Percentiles rank a stretch among this genome's conserved stretches.
These are phyloP conservation scores for Esox niger DNA, from an alignment of 2,113 vertebrate species.

Conservation along the genomic window DNA sequence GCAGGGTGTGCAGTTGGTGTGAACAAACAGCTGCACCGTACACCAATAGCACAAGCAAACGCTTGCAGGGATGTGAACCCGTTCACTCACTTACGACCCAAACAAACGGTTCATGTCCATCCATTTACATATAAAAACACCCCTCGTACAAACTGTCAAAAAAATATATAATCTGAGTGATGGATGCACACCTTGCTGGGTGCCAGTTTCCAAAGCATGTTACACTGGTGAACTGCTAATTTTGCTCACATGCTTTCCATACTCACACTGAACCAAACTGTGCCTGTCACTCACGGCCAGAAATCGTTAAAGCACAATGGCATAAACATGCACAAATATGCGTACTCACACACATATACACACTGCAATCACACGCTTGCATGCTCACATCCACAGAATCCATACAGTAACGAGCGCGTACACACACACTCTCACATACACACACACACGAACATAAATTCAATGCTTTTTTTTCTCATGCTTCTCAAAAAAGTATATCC, in stretches of 20 bases:
- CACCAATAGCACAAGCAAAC: no score
- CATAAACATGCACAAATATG: slow-evolving; percentile 44
- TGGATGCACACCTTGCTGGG: not conserved
- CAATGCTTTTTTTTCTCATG: no score
- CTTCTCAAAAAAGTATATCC: slow-evolving; percentile 24
- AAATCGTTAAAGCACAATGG: slow-evolving; percentile 34
- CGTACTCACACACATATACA: slow-evolving; percentile 25
- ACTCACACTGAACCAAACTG: not conserved
- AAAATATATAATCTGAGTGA: no score
- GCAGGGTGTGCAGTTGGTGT: no score
- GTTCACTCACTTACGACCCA: no score
- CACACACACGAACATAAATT: slow-evolving; percentile 23
- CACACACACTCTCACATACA: slow-evolving; percentile 13
- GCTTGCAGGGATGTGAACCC: no score
- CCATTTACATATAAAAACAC: no score
- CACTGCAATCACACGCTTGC: slow-evolving; percentile 3
- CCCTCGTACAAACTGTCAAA: no score
- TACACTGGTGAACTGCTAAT: slow-evolving; percentile 35
- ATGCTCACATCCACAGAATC: not conserved
- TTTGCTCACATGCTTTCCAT: not conserved
- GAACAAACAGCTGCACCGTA: no score
- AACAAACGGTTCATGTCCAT: no score
- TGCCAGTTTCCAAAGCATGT: slow-evolving; percentile 11
- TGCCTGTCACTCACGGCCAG: slow-evolving; percentile 34
- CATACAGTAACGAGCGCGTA: slow-evolving; percentile 5